Evolutionary conservation across 2,113 vertebrate species (phyloP).

Genomic region (Lagopus leucura): DNA sequence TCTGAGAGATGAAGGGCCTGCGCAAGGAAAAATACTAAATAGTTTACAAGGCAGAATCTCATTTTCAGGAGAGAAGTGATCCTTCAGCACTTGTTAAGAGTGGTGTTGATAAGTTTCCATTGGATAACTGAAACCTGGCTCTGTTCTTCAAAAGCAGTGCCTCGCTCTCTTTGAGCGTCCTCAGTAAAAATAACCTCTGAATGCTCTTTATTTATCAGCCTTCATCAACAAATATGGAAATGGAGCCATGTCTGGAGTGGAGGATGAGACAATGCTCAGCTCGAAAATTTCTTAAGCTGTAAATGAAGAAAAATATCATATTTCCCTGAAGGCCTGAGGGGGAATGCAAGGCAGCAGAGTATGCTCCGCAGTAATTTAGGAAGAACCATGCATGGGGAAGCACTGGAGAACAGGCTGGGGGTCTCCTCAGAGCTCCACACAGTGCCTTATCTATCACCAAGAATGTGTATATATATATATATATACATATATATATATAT

Average conservation of each 20-base stretch:
- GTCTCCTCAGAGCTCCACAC: background rate
- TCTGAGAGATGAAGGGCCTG: background rate
- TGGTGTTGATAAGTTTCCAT: background rate
- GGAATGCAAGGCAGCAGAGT: background rate
- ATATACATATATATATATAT: too few relatives aligned
- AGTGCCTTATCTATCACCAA: background rate
- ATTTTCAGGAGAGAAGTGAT: background rate
- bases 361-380: background rate
- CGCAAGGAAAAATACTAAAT: background rate
- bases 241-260: background rate
- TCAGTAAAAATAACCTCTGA: background rate
- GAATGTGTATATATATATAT: too few relatives aligned
- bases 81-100: background rate
- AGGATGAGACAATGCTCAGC: background rate
- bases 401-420: background rate
- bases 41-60: background rate
- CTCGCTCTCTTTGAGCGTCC: background rate
- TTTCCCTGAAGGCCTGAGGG: background rate
- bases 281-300: background rate
- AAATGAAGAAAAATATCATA: background rate
- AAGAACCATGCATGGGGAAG: background rate
- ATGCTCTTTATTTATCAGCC: background rate
- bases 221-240: background rate
- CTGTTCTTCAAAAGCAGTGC: background rate
- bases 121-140: background rate